Percentiles rank a stretch among this genome's conserved stretches.
phyloP scores from a whole-genome alignment of 2,113 vertebrate species.

The Diphyllodes magnificus region DNA sequence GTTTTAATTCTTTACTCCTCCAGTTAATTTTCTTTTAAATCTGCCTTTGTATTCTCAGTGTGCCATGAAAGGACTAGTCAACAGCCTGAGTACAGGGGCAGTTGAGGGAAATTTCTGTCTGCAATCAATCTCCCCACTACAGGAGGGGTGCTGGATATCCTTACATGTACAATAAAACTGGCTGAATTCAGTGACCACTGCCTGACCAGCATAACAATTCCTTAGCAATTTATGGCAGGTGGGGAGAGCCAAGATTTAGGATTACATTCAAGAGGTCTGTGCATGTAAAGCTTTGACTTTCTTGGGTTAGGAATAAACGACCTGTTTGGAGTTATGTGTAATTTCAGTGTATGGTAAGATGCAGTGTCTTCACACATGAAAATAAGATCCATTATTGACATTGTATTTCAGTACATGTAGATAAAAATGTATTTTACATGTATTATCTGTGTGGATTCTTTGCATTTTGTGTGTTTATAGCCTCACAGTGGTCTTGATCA shows the following conservation, averaged over 20 bases:
- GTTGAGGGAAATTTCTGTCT: neutral
- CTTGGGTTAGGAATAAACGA: neutral
- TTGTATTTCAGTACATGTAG: neutral
- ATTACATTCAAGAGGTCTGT: neutral
- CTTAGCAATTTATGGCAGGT: neutral
- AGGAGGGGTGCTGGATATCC: neutral
- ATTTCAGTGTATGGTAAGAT: neutral
- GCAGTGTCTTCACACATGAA: neutral
- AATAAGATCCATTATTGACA: neutral
- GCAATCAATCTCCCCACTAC: neutral
- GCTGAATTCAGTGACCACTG: neutral
- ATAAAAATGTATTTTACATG: neutral
- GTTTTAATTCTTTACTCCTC: conserved; percentile 13
- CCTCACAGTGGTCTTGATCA: neutral
- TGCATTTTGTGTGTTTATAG: neutral
- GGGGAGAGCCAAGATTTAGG: neutral
- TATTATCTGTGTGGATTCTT: neutral
- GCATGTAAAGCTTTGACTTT: neutral
- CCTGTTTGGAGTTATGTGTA: neutral
- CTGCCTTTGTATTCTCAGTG: neutral
- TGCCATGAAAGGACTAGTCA: neutral
- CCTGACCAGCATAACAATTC: neutral
- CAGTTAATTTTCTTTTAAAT: conserved; percentile 23
- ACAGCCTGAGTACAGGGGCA: neutral
- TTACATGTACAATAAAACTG: neutral